These are phyloP conservation scores for Chionomys nivalis DNA, from an alignment of 2,113 vertebrate species.

Conservation along the genomic window DNA sequence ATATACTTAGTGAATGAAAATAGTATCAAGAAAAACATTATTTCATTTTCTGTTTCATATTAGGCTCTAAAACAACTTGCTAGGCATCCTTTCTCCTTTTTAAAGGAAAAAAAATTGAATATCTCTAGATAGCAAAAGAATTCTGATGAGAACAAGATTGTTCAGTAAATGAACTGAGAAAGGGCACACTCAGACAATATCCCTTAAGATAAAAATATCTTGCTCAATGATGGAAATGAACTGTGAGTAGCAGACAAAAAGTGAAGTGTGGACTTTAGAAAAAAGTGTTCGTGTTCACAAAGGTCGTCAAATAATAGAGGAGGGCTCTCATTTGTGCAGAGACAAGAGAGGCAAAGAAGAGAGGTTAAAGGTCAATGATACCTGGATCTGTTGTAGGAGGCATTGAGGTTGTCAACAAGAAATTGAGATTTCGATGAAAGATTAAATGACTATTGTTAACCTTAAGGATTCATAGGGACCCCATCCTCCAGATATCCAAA, in stretches of 20 bases:
- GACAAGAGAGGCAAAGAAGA: background rate
- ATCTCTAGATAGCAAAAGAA: slow-evolving; percentile 20
- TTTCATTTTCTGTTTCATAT: background rate
- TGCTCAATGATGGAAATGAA: slow-evolving; percentile 22
- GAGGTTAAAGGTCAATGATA: background rate
- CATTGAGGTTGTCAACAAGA: background rate
- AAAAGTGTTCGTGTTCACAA: background rate
- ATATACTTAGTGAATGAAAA: background rate
- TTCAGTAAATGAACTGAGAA: background rate
- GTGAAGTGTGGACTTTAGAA: background rate
- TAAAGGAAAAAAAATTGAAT: background rate
- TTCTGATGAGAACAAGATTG: background rate
- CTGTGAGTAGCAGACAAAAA: background rate
- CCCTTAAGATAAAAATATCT: background rate
- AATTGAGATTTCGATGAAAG: background rate
- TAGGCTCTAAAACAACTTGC: background rate
- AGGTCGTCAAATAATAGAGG: background rate
- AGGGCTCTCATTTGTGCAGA: background rate
- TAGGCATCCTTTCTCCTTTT: background rate
- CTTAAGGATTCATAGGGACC: background rate
- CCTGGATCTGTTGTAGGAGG: background rate
- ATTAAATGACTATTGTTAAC: background rate
- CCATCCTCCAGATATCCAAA: background rate
- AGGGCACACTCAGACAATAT: background rate
- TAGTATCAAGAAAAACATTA: background rate